These are phyloP conservation scores for Oreortyx pictus DNA, from an alignment of 2,797 vertebrate genomes.

Conservation along the genomic window DNA sequence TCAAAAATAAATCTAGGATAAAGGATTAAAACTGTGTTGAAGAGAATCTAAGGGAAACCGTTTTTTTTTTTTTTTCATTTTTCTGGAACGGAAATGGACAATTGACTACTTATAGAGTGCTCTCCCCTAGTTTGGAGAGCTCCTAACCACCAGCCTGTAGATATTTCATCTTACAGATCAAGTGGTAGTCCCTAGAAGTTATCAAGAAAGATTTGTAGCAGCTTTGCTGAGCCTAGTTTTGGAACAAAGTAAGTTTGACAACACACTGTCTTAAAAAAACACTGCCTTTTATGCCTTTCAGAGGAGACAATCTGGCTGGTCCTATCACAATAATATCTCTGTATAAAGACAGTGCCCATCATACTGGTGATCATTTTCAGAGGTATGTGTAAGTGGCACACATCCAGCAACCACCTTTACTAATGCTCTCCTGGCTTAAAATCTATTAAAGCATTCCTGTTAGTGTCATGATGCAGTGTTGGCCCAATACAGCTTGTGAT, in stretches of 20 bases:
- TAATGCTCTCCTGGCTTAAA: not conserved
- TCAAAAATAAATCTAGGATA: constrained; percentile 47
- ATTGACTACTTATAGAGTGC: not conserved
- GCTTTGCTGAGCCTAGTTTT: not conserved
- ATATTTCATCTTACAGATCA: not conserved
- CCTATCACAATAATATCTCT: not conserved
- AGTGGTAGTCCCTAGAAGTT: not conserved
- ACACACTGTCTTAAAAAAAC: not conserved
- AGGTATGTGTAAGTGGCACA: not conserved
- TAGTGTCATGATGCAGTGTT: not conserved
- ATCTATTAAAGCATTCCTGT: not conserved
- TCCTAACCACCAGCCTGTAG: not conserved
- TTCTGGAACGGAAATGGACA: not conserved
- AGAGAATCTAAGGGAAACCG: not conserved
- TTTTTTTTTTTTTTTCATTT: not conserved
- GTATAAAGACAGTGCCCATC: not conserved
- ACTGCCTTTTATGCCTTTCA: not conserved
- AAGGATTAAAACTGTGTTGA: constrained; percentile 15
- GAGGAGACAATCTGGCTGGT: not conserved
- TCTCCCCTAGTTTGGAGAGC: not conserved
- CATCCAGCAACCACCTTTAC: not conserved
- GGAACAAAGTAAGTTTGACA: not conserved
- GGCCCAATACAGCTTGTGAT: not conserved
- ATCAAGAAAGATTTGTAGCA: not conserved
- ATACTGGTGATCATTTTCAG: not conserved